phyloP scores from a whole-genome alignment of 2,888 invertebrate species.

The Busseola fusca region DNA sequence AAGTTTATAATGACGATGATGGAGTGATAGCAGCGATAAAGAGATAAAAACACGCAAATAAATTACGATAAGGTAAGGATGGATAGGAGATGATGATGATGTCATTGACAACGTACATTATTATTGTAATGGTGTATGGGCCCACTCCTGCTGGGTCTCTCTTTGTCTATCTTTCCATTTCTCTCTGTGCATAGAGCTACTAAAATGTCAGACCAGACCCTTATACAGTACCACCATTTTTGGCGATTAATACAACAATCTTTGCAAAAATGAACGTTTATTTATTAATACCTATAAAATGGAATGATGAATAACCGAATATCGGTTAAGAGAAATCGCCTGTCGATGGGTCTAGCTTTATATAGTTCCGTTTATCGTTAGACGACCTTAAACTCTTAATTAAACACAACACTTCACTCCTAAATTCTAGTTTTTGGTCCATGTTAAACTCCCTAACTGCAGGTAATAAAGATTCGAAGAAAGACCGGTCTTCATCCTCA shows the following conservation, averaged over 20 bases:
- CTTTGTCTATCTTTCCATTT: not conserved
- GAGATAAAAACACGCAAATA: not conserved
- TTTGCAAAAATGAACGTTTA: slow-evolving; percentile 42
- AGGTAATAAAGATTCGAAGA: slow-evolving; percentile 81
- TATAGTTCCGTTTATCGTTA: slow-evolving; percentile 53
- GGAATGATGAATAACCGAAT: slow-evolving; percentile 45
- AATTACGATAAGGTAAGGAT: not conserved
- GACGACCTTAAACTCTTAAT: slow-evolving; percentile 75
- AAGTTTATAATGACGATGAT: not conserved
- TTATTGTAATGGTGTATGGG: not conserved
- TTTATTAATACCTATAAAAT: slow-evolving; percentile 53
- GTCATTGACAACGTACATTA: not conserved
- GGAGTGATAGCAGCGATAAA: not conserved
- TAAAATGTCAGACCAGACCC: not conserved
- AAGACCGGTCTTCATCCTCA: slow-evolving; percentile 80
- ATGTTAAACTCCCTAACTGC: slow-evolving; percentile 78
- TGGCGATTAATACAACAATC: slow-evolving; percentile 25
- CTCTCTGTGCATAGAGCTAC: not conserved
- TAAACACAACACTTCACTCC: slow-evolving; percentile 75
- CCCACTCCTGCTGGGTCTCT: not conserved
- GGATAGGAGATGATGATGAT: not conserved
- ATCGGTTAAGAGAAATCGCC: slow-evolving; percentile 55
- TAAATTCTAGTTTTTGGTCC: slow-evolving; percentile 81
- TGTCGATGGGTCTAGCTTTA: slow-evolving; percentile 64
- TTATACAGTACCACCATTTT: not conserved